Conservation (phyloP, 2,113 vertebrate genomes). For the Gallinago media region DNA sequence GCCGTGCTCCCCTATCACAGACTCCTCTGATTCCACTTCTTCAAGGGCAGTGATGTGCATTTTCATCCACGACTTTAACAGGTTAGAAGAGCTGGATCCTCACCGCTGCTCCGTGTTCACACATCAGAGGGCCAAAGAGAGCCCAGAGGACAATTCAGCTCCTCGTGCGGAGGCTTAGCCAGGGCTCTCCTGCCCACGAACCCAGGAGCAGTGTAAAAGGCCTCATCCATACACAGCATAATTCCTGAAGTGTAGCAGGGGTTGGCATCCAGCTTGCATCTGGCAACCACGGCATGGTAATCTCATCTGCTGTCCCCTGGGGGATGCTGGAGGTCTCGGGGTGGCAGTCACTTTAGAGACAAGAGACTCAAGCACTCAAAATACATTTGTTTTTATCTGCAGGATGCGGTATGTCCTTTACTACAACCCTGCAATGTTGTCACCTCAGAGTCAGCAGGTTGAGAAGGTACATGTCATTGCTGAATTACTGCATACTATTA, state of each 20-base stretch:
- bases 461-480: background rate
- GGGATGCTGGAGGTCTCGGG: background rate
- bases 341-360: background rate
- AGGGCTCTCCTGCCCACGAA: background rate
- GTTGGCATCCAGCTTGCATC: background rate
- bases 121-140: background rate
- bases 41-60: conserved; percentile 37
- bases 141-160: background rate
- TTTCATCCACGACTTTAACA: conserved; percentile 5
- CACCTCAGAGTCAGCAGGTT: background rate
- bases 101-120: background rate
- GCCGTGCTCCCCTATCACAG: background rate
- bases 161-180: accelerated
- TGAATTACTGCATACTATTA: background rate
- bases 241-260: background rate
- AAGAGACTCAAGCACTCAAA: background rate
- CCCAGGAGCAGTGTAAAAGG: background rate
- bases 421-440: background rate
- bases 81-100: conserved; percentile 10
- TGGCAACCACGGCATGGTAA: accelerated
- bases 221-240: background rate
- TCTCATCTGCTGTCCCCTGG: background rate
- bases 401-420: background rate
- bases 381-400: background rate
- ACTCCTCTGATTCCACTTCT: conserved; percentile 43